Evolutionary conservation across 92 coral and sea anemone genomes (phyloP), one percentile per base, ranked within the genome.

Genomic region (Phenganax subtilis): DNA sequence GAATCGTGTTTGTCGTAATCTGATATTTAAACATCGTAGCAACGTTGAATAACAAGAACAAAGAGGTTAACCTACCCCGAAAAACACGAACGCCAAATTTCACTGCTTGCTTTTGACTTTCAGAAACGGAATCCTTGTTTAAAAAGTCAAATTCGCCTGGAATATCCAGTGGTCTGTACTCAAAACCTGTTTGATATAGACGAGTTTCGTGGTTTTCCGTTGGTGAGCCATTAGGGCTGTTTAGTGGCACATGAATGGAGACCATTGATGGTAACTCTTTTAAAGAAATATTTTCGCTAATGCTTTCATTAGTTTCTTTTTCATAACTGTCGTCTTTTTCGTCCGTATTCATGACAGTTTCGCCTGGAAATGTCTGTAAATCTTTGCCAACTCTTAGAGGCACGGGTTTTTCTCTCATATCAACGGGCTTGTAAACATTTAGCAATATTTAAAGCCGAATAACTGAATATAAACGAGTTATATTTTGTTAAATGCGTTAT

Each of bases 81-180:
- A 77, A 77, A 77, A 77, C 82, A 16, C 82, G 82, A 56, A 77
- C 82, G 56, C 82, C 82, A 61, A 77, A 77, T 37, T 77, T 77
- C 55, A 77, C 82, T 54, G 82, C 70, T 52, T 77, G 82, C 25
- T 62, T 77, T 51, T 77, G 82, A 51, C 82, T 77, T 30, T 77
- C 82, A 10, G 82, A 77, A 37, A 77, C 82, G 8, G 82, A 77
- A 27, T 15, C 82, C 55, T 59, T 77, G 55, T 77, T 66, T 44
- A 77, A 77, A 77, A 77, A 77, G 27, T 77, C 71, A 62, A 77
- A 77, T 53, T 77, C 56, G 29, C 65, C 82, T 30, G 56, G 71
- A 77, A 25, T 77, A 47, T 77, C 82, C 70, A 59, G 62, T 51
- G 82, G 58, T 51, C 57, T n/a, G 51, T 31, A 51, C 71, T 62